Evolutionary conservation across 2,113 vertebrate genomes (phyloP).

Genomic region (Lynx canadensis): DNA sequence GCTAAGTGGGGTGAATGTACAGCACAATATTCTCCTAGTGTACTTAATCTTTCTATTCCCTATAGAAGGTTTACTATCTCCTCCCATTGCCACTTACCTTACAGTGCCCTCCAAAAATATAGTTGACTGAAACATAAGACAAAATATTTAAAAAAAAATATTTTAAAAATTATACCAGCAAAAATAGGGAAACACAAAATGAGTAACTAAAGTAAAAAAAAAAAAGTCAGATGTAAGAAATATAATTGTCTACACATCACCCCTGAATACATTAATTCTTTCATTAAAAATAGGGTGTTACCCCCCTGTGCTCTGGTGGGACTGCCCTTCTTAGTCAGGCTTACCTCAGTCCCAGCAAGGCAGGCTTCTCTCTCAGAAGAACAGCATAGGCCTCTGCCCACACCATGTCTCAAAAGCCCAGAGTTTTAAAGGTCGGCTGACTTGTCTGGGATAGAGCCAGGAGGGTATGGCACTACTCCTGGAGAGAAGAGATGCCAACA

Average conservation of each 20-base stretch:
- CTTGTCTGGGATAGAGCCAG: neutral
- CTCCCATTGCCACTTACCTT: neutral
- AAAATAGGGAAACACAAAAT: neutral
- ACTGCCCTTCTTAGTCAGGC: neutral
- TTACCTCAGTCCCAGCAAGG: neutral
- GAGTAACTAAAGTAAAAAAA: neutral
- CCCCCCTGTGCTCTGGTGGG: neutral
- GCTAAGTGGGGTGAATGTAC: accelerated
- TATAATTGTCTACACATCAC: neutral
- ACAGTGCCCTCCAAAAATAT: neutral
- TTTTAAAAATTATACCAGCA: neutral
- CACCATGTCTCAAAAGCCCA: neutral
- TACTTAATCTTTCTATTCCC: neutral
- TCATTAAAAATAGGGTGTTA: neutral
- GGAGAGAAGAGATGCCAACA: neutral
- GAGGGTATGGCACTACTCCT: neutral
- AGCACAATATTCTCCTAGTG: neutral
- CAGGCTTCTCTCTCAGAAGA: neutral
- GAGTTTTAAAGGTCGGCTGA: neutral
- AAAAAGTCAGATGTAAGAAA: neutral
- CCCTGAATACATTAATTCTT: neutral
- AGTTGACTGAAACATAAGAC: neutral
- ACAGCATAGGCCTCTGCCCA: neutral
- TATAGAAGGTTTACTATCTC: no score
- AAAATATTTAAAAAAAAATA: neutral